Evolutionary conservation across 2,888 invertebrate species (phyloP).

Genomic region (Idaea biselata): DNA sequence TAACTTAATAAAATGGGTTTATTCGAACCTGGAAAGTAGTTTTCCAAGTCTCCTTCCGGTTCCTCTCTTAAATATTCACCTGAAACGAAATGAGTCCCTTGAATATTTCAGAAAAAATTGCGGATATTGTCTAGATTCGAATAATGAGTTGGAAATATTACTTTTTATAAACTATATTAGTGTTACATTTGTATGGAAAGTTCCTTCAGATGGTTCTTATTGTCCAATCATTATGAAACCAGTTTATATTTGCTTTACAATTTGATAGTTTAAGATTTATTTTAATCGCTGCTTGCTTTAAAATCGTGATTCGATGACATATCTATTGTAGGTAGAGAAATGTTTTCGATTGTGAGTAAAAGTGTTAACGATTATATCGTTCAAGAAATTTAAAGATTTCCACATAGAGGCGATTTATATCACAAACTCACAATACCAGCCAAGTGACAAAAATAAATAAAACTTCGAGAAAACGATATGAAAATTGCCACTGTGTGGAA

Average conservation of each 20-base stretch:
- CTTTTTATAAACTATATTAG: no score
- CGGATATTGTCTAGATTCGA: no score
- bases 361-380: conserved; percentile 8
- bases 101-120: no score
- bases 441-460: neutral
- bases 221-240: conserved; percentile 5
- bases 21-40: no score
- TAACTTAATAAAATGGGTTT: no score
- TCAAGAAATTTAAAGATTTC: neutral
- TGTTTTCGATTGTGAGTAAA: conserved; percentile 63
- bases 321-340: conserved; percentile 75
- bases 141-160: no score
- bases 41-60: no score
- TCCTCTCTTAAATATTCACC: no score
- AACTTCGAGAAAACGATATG: no score
- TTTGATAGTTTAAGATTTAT: conserved; percentile 25
- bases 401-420: neutral
- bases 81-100: no score
- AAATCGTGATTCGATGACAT: conserved; percentile 77
- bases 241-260: conserved; percentile 23
- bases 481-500: neutral
- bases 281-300: conserved; percentile 64
- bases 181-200: no score
- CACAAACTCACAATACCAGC: neutral
- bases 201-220: neutral